Evolutionary conservation across 1,140 invertebrate species (phyloP).

Genomic region (Atta texana): DNA sequence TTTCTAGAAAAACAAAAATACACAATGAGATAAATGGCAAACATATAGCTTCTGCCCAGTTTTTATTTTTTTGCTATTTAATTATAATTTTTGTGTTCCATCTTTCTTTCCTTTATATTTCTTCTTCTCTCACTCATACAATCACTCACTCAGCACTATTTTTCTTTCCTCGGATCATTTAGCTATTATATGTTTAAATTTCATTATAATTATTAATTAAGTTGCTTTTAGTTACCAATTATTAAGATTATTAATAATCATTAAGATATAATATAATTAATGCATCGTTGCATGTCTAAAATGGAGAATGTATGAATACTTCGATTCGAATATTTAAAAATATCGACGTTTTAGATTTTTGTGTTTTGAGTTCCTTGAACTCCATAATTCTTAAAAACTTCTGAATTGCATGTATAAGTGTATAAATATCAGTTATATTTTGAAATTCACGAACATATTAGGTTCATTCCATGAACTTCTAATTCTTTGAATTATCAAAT

Average conservation of each 20-base stretch:
- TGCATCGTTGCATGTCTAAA: constrained; percentile 66
- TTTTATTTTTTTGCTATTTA: constrained; percentile 56
- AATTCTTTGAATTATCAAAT: constrained; percentile 9
- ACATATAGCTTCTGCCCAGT: constrained; percentile 45
- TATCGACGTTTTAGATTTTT: background rate
- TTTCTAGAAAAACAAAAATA: constrained; percentile 58
- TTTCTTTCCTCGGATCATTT: constrained; percentile 55
- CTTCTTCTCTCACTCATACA: constrained; percentile 10
- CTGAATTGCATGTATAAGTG: background rate
- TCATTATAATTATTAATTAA: constrained; percentile 59
- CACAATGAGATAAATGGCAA: constrained; percentile 54
- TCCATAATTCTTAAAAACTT: background rate
- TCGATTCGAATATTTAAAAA: constrained; percentile 11
- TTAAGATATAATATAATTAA: constrained; percentile 83
- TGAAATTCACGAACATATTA: constrained; percentile 15
- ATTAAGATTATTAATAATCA: constrained; percentile 83
- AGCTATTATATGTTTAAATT: constrained; percentile 78
- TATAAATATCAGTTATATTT: constrained; percentile 33
- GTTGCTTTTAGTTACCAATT: constrained; percentile 73
- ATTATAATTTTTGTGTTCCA: constrained; percentile 53
- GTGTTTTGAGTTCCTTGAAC: background rate
- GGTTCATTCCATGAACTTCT: constrained; percentile 40
- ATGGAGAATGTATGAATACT: constrained; percentile 54
- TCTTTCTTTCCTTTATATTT: constrained; percentile 34
- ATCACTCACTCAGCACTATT: constrained; percentile 32